phyloP scores from a whole-genome alignment of 2,113 vertebrate species.

The Oxyura jamaicensis region DNA sequence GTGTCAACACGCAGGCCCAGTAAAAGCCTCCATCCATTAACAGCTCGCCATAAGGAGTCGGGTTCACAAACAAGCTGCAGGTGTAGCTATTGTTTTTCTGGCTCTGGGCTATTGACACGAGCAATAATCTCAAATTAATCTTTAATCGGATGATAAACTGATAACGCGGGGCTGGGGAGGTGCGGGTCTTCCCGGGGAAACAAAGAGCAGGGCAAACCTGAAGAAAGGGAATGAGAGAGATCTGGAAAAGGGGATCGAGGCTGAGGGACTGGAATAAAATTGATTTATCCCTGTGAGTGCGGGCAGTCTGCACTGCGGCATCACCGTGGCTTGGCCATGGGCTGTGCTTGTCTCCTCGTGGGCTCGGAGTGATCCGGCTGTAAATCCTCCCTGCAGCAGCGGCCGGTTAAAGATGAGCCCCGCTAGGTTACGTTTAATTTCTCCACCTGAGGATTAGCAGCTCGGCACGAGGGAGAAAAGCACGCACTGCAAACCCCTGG shows the following conservation, averaged over 20 bases:
- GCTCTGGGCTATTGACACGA: constrained; percentile 3
- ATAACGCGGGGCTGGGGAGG: neutral
- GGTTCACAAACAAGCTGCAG: constrained; percentile 71
- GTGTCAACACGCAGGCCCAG: neutral
- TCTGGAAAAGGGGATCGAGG: neutral
- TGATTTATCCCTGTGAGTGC: neutral
- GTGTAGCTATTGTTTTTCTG: constrained; percentile 61
- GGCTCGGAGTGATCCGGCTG: neutral
- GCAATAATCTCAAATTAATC: constrained; percentile 61
- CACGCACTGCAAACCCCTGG: rapidly evolving
- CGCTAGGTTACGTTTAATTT: rapidly evolving
- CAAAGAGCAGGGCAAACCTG: neutral
- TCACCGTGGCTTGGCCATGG: rapidly evolving
- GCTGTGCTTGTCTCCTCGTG: rapidly evolving
- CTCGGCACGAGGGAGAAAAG: neutral
- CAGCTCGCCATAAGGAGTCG: neutral
- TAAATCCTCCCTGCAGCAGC: neutral
- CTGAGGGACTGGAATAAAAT: neutral
- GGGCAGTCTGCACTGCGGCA: neutral
- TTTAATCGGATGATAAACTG: constrained; percentile 46
- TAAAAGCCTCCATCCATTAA: constrained; percentile 54
- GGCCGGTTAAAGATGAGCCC: neutral
- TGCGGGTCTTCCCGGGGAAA: neutral
- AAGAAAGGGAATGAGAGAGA: neutral
- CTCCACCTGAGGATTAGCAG: neutral